These are phyloP conservation scores for Drosophila ficusphila DNA, from an alignment of 1,140 invertebrate species.

Conservation along the genomic window DNA sequence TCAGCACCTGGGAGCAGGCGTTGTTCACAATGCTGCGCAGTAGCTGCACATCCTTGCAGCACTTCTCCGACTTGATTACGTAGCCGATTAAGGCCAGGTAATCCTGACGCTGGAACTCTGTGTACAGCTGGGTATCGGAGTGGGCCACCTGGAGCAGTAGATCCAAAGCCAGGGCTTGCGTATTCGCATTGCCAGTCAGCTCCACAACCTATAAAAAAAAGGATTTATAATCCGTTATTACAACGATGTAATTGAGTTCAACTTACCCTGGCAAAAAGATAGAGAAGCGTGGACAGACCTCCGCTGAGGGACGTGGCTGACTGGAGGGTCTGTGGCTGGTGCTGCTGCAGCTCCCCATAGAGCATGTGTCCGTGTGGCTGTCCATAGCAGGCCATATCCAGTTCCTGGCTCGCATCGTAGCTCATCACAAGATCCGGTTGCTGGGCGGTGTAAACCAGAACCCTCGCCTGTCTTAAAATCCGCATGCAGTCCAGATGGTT, in stretches of 20 bases:
- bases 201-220: slow-evolving; percentile 60
- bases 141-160: slow-evolving; percentile 71
- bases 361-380: slow-evolving; percentile 70
- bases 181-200: slow-evolving; percentile 54
- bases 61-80: slow-evolving; percentile 77
- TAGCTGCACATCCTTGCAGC: slow-evolving; percentile 74
- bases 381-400: slow-evolving; percentile 69
- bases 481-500: slow-evolving; percentile 69
- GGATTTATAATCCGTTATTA: neutral
- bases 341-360: slow-evolving; percentile 71
- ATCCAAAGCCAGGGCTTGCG: slow-evolving; percentile 72
- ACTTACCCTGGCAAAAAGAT: slow-evolving; percentile 77
- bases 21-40: slow-evolving; percentile 78
- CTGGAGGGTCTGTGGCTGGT: slow-evolving; percentile 70
- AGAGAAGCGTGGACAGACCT: slow-evolving; percentile 73
- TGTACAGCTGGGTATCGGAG: slow-evolving; percentile 74
- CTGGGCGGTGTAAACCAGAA: slow-evolving; percentile 66
- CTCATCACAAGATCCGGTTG: slow-evolving; percentile 73
- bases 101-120: slow-evolving; percentile 77
- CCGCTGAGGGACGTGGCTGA: slow-evolving; percentile 69
- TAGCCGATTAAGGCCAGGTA: slow-evolving; percentile 77
- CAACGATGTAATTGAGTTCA: too few relatives aligned
- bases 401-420: slow-evolving; percentile 66
- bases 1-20: slow-evolving; percentile 71
- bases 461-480: slow-evolving; percentile 51